These are phyloP conservation scores for Phalloptychus januarius DNA, from an alignment of 2,797 vertebrate genomes.

Conservation along the genomic window DNA sequence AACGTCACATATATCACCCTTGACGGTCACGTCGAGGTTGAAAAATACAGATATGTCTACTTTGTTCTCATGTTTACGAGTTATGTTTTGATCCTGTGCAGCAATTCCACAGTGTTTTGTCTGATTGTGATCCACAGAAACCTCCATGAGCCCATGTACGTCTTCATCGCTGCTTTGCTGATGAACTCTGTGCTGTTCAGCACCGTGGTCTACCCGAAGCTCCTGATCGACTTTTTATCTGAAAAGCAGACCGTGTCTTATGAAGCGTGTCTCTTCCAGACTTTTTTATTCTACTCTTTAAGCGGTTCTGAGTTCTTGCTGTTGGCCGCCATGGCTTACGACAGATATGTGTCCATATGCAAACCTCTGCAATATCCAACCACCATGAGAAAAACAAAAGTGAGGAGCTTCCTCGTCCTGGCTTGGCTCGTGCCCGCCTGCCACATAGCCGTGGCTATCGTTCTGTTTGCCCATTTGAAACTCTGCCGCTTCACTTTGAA, in stretches of 20 bases:
- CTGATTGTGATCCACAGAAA: background rate
- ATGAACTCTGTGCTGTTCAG: background rate
- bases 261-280: background rate
- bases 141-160: background rate
- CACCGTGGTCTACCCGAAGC: background rate
- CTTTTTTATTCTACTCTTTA: background rate
- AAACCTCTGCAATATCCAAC: slow-evolving; percentile 41
- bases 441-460: background rate
- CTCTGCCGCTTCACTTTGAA: background rate
- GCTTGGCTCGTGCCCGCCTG: background rate
- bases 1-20: background rate
- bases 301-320: slow-evolving; percentile 30
- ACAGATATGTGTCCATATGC: slow-evolving; percentile 55
- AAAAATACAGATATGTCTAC: background rate
- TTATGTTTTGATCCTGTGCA: background rate
- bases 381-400: slow-evolving; percentile 6
- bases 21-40: background rate
- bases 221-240: background rate
- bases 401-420: background rate
- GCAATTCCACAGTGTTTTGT: background rate
- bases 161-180: background rate
- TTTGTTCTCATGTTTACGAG: background rate
- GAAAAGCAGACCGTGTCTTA: background rate
- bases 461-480: background rate
- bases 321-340: slow-evolving; percentile 46